A percentile compares a stretch with the other conserved stretches of the same genome.
Conservation (phyloP, 1,140 invertebrate genomes). For the Dreissena rostriformis region DNA sequence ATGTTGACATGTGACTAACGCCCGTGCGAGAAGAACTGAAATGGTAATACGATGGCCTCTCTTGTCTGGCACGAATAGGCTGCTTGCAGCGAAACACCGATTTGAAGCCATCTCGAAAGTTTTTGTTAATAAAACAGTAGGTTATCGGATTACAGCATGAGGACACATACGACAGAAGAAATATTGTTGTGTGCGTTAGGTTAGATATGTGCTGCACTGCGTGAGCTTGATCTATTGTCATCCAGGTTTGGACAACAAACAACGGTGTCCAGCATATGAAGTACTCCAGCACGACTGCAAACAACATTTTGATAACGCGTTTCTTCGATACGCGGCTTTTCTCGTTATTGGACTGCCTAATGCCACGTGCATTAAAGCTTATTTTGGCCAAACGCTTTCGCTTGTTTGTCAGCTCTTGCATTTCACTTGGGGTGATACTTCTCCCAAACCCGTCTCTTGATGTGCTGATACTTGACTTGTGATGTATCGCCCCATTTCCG, state of each 20-base stretch:
- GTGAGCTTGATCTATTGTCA: constrained; percentile 85
- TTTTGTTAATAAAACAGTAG: constrained; percentile 96
- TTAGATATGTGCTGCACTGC: constrained; percentile 81
- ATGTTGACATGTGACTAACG: constrained; percentile 38
- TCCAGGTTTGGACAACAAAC: constrained; percentile 92
- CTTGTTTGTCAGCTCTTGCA: neutral
- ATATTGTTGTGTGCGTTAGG: constrained; percentile 87
- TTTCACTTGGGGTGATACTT: neutral
- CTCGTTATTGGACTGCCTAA: constrained; percentile 86
- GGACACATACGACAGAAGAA: constrained; percentile 92
- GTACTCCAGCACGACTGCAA: constrained; percentile 95
- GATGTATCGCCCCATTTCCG: neutral
- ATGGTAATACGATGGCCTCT: constrained; percentile 45
- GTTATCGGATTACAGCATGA: constrained; percentile 97
- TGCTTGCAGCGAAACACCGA: constrained; percentile 84
- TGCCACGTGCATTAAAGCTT: constrained; percentile 34
- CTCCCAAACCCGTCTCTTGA: neutral
- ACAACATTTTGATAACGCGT: constrained; percentile 94
- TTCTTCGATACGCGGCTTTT: constrained; percentile 91
- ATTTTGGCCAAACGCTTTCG: constrained; percentile 18
- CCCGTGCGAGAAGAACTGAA: constrained; percentile 34
- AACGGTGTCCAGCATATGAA: constrained; percentile 97
- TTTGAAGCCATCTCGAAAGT: constrained; percentile 92
- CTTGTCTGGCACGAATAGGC: constrained; percentile 3
- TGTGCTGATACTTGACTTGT: neutral